Evolutionary conservation across 1,140 invertebrate genomes (phyloP).

Genomic region (Schlechtendalia chinensis): DNA sequence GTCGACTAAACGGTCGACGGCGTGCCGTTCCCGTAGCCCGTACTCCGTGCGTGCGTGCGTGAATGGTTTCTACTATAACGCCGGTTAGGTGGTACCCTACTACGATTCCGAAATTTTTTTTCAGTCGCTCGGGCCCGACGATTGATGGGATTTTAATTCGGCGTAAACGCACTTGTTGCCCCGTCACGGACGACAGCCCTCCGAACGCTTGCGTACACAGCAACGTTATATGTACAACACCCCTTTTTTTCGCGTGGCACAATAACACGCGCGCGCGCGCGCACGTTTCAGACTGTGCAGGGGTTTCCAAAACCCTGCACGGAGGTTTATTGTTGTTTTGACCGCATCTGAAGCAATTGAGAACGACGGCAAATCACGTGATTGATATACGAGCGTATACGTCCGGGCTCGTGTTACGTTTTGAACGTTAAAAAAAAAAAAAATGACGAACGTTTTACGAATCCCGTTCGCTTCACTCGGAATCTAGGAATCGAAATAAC

Average conservation of each 20-base stretch:
- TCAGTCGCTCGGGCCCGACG: slow-evolving; percentile 11
- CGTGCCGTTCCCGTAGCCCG: background rate
- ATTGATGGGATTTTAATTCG: slow-evolving; percentile 48
- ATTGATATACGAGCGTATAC: too few species aligned
- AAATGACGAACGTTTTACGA: background rate
- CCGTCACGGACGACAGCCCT: slow-evolving; percentile 31
- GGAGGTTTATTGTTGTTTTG: too few species aligned
- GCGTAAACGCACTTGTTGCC: slow-evolving; percentile 49
- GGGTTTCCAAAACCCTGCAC: slow-evolving; percentile 16
- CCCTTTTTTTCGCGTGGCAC: slow-evolving; percentile 27
- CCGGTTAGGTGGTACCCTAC: too few species aligned
- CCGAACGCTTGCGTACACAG: background rate
- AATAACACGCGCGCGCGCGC: slow-evolving; percentile 8
- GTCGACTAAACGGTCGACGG: background rate
- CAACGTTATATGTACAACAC: slow-evolving; percentile 18
- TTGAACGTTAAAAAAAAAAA: background rate
- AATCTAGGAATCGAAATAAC: background rate
- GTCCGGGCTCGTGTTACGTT: too few species aligned
- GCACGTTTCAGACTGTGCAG: background rate
- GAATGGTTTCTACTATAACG: slow-evolving; percentile 27
- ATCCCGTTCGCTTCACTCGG: too few species aligned
- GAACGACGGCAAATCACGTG: too few species aligned
- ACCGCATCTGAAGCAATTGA: too few species aligned
- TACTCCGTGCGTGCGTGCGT: too few species aligned
- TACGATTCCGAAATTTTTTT: too few species aligned